Evolutionary conservation across 2,888 invertebrate species (phyloP).

Genomic region (Scaptomyza polygonia): DNA sequence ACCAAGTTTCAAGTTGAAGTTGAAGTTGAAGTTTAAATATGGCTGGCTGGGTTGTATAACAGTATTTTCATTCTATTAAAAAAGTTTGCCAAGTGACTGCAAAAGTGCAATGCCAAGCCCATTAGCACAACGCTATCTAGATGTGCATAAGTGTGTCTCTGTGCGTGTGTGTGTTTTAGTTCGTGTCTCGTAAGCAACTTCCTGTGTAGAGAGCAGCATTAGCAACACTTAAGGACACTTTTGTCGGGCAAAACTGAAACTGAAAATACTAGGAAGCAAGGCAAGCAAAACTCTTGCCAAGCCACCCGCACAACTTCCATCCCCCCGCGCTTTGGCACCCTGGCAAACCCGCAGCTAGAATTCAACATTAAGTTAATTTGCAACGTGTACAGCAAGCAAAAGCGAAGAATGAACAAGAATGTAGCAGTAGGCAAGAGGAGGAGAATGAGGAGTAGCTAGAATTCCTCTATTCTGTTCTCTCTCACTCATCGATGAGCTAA

Average conservation of each 20-base stretch:
- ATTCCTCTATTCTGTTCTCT: constrained; percentile 4
- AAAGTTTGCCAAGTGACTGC: constrained; percentile 72
- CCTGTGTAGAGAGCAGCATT: constrained; percentile 70
- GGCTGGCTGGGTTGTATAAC: constrained; percentile 4
- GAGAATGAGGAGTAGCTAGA: constrained; percentile 2
- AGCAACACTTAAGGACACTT: constrained; percentile 78
- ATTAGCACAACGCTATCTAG: constrained; percentile 44
- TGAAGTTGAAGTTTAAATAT: constrained; percentile 58
- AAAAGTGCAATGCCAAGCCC: constrained; percentile 72
- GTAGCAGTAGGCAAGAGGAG: background rate
- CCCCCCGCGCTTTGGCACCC: background rate
- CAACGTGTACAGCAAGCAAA: constrained; percentile 71
- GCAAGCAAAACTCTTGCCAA: constrained; percentile 67
- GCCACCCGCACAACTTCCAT: constrained; percentile 22
- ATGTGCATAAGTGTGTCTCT: constrained; percentile 11
- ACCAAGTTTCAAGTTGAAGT: constrained; percentile 19
- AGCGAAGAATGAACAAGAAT: constrained; percentile 16
- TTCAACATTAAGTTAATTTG: constrained; percentile 75
- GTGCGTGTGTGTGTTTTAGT: constrained; percentile 30
- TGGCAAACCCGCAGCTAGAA: constrained; percentile 29
- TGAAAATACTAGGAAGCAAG: constrained; percentile 64
- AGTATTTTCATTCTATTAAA: constrained; percentile 74
- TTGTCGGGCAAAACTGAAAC: constrained; percentile 60
- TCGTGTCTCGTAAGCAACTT: constrained; percentile 75
- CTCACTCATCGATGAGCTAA: constrained; percentile 64